Conservation (phyloP, 2,888 invertebrate species). For the Phortica magna region DNA sequence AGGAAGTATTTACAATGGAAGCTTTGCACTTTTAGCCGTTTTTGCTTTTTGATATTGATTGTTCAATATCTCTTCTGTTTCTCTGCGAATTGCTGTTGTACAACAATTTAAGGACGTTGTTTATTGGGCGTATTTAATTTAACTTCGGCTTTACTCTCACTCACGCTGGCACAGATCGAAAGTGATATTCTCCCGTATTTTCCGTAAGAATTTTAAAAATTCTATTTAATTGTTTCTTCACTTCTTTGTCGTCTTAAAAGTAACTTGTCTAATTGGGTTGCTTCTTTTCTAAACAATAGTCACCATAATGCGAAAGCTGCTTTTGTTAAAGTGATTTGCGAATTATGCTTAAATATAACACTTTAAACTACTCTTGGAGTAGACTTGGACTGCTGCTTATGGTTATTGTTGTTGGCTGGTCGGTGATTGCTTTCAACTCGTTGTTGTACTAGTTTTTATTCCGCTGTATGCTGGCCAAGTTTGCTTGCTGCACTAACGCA, state of each 20-base stretch:
- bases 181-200: neutral
- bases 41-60: conserved; percentile 8
- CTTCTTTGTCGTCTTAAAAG: too few species aligned
- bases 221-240: too few species aligned
- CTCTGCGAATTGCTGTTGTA: conserved; percentile 30
- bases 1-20: conserved; percentile 13
- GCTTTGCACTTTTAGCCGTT: neutral
- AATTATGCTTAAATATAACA: too few species aligned
- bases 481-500: neutral
- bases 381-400: neutral
- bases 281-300: too few species aligned
- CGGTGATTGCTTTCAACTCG: neutral
- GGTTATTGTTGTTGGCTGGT: neutral
- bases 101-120: conserved; percentile 34
- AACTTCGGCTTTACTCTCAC: neutral
- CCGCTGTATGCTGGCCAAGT: neutral
- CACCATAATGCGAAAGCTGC: too few species aligned
- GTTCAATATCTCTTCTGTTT: conserved; percentile 10
- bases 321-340: too few species aligned
- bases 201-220: too few species aligned
- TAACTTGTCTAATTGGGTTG: too few species aligned
- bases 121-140: neutral
- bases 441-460: neutral
- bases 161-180: neutral
- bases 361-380: too few species aligned